Percentiles rank a stretch among this genome's conserved stretches.
phyloP scores from a whole-genome alignment of 2,888 invertebrate species.

The Ramazzottius varieornatus region DNA sequence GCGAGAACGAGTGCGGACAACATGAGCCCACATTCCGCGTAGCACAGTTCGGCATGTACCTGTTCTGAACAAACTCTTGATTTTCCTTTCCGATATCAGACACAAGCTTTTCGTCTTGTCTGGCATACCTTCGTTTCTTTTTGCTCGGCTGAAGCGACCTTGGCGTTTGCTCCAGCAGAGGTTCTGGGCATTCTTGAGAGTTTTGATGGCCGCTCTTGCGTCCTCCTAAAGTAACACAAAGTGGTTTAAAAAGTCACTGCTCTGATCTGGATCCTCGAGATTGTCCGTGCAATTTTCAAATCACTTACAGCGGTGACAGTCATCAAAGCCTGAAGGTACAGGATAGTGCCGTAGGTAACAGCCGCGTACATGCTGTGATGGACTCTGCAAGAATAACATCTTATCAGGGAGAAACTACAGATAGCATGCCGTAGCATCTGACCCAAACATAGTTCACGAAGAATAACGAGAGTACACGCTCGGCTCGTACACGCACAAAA shows the following conservation, averaged over 20 bases:
- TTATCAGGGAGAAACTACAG: neutral
- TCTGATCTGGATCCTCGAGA: too few relatives aligned
- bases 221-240: neutral
- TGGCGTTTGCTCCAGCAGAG: neutral
- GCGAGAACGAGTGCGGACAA: conserved; percentile 69
- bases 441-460: too few relatives aligned
- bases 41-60: conserved; percentile 78
- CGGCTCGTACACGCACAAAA: too few relatives aligned
- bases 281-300: too few relatives aligned
- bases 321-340: neutral
- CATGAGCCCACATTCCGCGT: conserved; percentile 64
- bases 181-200: neutral
- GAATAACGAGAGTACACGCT: too few relatives aligned
- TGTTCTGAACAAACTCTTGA: conserved; percentile 28
- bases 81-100: neutral
- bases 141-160: neutral
- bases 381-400: neutral
- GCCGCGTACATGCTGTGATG: neutral
- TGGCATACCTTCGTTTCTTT: neutral
- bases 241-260: neutral
- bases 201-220: neutral
- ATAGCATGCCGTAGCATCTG: too few relatives aligned
- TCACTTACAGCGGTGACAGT: neutral
- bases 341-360: neutral
- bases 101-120: neutral